Evolutionary conservation across 2,113 vertebrate genomes (phyloP).

Genomic region (Bagarius yarrelli): DNA sequence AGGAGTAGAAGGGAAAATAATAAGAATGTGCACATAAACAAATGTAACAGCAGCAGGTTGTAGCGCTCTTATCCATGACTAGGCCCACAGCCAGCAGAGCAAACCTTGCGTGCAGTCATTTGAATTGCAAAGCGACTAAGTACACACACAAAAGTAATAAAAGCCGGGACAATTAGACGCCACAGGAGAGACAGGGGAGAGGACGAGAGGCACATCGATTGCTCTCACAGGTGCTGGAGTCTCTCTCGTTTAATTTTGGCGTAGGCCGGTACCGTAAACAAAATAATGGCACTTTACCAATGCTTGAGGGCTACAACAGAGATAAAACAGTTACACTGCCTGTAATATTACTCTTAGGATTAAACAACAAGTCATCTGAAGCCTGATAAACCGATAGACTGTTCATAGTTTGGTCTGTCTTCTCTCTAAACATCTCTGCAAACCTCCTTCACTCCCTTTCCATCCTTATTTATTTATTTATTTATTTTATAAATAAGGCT

Average conservation of each 20-base stretch:
- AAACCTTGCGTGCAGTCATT: slow-evolving; percentile 62
- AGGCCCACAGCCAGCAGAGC: slow-evolving; percentile 54
- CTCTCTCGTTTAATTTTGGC: not conserved
- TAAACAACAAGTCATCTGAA: not conserved
- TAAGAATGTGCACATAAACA: slow-evolving; percentile 6
- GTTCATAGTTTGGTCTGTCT: not conserved
- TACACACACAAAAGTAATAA: slow-evolving; percentile 68
- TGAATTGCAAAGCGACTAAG: slow-evolving; percentile 69
- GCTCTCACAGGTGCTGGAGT: not conserved
- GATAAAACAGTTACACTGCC: not conserved
- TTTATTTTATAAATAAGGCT: not conserved
- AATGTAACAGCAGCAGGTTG: slow-evolving; percentile 30
- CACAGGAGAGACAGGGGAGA: slow-evolving; percentile 54
- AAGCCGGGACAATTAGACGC: slow-evolving; percentile 65
- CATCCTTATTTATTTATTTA: too few species aligned
- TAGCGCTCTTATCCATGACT: slow-evolving; percentile 48
- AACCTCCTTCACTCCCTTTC: not conserved
- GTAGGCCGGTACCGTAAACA: not conserved
- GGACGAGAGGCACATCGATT: not conserved
- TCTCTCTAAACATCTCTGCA: not conserved
- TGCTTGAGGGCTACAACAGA: too few species aligned
- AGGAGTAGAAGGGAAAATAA: not conserved
- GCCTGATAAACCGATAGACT: not conserved
- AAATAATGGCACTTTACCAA: not conserved
- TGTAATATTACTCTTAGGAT: not conserved